Conservation (phyloP, 2,888 invertebrate species). For the Carpatolechia fugitivella region DNA sequence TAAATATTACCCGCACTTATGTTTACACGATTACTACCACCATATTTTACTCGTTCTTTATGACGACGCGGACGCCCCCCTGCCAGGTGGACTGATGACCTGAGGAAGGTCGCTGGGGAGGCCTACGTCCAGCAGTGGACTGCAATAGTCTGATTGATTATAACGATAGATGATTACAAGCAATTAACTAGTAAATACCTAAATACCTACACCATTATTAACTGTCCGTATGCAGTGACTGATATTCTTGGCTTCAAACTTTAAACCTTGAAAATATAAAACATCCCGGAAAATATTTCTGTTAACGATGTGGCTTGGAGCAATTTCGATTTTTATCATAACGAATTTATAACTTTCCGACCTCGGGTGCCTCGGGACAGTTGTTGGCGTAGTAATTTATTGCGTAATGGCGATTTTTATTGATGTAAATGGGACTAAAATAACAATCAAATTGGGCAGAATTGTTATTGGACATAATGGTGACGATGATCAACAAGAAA, state of each 20-base stretch:
- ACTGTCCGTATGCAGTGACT: not conserved
- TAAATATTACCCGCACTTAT: not conserved
- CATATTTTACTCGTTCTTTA: not conserved
- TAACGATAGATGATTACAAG: too few species aligned
- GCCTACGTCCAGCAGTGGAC: too few species aligned
- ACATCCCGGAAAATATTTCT: slow-evolving; percentile 7
- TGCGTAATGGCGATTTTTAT: slow-evolving; percentile 2
- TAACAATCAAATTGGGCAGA: slow-evolving; percentile 3
- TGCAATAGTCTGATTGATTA: too few species aligned
- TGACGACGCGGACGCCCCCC: too few species aligned
- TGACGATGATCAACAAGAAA: slow-evolving; percentile 32
- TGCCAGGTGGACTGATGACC: too few species aligned
- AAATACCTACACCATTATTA: not conserved
- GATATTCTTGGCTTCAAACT: not conserved
- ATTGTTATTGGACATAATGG: not conserved
- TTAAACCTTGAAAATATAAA: slow-evolving; percentile 1
- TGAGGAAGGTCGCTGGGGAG: too few species aligned
- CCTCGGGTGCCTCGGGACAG: slow-evolving; percentile 4
- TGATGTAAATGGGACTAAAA: slow-evolving; percentile 2
- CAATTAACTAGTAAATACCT: not conserved
- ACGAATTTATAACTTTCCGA: slow-evolving; percentile 10
- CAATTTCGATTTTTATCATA: slow-evolving; percentile 2
- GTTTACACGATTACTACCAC: not conserved
- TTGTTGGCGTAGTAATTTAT: slow-evolving; percentile 4
- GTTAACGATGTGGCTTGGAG: slow-evolving; percentile 4